Evolutionary conservation across 2,797 vertebrate species (phyloP), one percentile per base, ranked within the genome.

Genomic region (Selene dorsalis): DNA sequence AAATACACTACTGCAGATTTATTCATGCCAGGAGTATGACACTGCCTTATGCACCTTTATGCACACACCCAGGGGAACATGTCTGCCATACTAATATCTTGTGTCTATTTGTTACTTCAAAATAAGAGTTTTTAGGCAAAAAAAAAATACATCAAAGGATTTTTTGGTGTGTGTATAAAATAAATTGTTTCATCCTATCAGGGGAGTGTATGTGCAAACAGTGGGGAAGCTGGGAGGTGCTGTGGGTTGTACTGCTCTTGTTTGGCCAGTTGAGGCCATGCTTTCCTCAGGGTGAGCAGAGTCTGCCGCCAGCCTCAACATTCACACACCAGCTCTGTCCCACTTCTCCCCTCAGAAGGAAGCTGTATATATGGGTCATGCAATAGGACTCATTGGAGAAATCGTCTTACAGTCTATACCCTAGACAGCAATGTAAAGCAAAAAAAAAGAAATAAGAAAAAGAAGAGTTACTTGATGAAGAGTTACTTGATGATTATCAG

Each of bases 181-280:
- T 58, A 10, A 4, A 41, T 17, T 24, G 12, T 20, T 66, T 48
- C 22, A 17, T 14, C 32, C 24, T 12, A 24, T 57, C 11, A 62
- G 17, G 14, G 67, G 2, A 9, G 11, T 48, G 20, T 48, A 8
- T 22, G 28, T 56, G 0, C 30, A 52, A 41, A 48, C 50, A 28
- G 53, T 43, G 60, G 18, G 32, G 39, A 62, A 9, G 16, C 55
- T 67, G 43, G 41, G 59, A 64, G 67, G 22, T 69, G 76, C 62
- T 82, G 12, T 35, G 48, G 72, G 85, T 87, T 95, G 95, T 87
- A 96, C 92, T 95, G 92, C 94, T 85, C 90, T 55, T 65, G 84
- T 94, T 92, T 93, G 94, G 85, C 95, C 95, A 96, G 95, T 73
- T 94, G 95, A 96, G 95, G 95, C 93, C 95, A 94, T 95, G 92